These are phyloP conservation scores for Geotrupes spiniger DNA, from an alignment of 2,888 invertebrate species.

Conservation along the genomic window DNA sequence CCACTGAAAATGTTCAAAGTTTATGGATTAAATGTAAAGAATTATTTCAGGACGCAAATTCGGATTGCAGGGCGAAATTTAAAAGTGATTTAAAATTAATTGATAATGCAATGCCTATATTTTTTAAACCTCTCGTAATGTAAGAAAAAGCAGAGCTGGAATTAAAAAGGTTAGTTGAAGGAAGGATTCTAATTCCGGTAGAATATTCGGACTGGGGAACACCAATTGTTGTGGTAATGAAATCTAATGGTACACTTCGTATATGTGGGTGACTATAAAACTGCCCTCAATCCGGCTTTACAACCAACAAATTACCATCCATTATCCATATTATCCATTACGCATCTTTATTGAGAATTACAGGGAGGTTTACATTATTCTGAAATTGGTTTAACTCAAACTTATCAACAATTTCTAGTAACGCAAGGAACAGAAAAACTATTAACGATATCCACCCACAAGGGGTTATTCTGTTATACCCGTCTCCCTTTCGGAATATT, in stretches of 20 bases:
- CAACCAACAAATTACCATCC: slow-evolving; percentile 29
- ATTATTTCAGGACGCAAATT: too few relatives aligned
- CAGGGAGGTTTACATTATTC: too few relatives aligned
- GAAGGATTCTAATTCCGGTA: slow-evolving; percentile 11
- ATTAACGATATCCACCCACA: slow-evolving; percentile 24
- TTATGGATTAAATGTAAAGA: too few relatives aligned
- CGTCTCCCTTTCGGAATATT: slow-evolving; percentile 24
- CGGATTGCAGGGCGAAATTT: too few relatives aligned
- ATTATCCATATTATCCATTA: slow-evolving; percentile 28
- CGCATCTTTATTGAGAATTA: slow-evolving; percentile 15
- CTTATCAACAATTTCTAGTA: slow-evolving; percentile 24
- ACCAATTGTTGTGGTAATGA: slow-evolving; percentile 27
- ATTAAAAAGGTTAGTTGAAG: slow-evolving; percentile 9
- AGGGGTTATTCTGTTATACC: slow-evolving; percentile 22
- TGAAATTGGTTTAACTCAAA: slow-evolving; percentile 9
- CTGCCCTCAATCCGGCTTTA: slow-evolving; percentile 28
- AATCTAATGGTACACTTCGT: slow-evolving; percentile 23
- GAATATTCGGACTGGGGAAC: slow-evolving; percentile 24
- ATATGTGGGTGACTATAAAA: slow-evolving; percentile 30
- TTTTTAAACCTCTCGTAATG: background rate
- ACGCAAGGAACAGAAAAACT: slow-evolving; percentile 13
- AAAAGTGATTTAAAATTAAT: background rate
- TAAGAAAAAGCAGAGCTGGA: slow-evolving; percentile 14
- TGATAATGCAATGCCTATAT: background rate
- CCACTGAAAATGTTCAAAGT: too few relatives aligned